Conservation (phyloP, 2,888 invertebrate species). For the Xestoiulus laeticollis region DNA sequence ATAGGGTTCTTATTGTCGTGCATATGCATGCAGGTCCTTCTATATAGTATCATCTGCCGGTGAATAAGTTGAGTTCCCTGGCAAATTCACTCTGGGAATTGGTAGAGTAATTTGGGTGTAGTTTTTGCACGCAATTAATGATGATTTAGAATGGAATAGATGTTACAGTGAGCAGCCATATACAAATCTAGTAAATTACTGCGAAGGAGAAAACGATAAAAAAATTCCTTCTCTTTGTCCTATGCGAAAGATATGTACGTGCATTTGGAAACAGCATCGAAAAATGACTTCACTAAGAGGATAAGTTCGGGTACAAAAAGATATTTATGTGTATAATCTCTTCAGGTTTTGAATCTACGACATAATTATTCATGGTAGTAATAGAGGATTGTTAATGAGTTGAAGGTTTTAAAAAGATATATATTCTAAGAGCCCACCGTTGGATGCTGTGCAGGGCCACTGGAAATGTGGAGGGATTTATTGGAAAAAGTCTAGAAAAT, state of each 20-base stretch:
- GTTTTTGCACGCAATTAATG: slow-evolving; percentile 52
- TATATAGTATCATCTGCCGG: background rate
- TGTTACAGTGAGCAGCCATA: slow-evolving; percentile 39
- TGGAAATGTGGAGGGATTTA: slow-evolving; percentile 15
- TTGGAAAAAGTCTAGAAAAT: background rate
- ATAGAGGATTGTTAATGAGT: slow-evolving; percentile 53
- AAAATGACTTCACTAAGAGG: slow-evolving; percentile 47
- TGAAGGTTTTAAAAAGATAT: slow-evolving; percentile 47
- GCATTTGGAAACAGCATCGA: slow-evolving; percentile 30
- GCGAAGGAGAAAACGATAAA: slow-evolving; percentile 44
- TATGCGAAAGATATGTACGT: background rate
- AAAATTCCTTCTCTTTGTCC: background rate
- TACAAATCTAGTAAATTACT: slow-evolving; percentile 48
- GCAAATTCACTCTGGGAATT: slow-evolving; percentile 50
- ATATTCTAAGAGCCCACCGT: background rate
- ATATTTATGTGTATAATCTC: slow-evolving; percentile 54
- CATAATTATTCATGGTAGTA: slow-evolving; percentile 54
- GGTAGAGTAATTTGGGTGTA: slow-evolving; percentile 49
- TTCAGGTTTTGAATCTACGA: slow-evolving; percentile 54
- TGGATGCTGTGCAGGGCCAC: background rate
- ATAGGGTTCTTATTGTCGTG: background rate
- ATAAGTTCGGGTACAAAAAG: slow-evolving; percentile 41
- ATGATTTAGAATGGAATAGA: slow-evolving; percentile 48
- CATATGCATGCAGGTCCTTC: no score
- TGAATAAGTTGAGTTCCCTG: slow-evolving; percentile 4